These are phyloP conservation scores for Colossoma macropomum DNA, from an alignment of 2,113 vertebrate species.

Conservation along the genomic window DNA sequence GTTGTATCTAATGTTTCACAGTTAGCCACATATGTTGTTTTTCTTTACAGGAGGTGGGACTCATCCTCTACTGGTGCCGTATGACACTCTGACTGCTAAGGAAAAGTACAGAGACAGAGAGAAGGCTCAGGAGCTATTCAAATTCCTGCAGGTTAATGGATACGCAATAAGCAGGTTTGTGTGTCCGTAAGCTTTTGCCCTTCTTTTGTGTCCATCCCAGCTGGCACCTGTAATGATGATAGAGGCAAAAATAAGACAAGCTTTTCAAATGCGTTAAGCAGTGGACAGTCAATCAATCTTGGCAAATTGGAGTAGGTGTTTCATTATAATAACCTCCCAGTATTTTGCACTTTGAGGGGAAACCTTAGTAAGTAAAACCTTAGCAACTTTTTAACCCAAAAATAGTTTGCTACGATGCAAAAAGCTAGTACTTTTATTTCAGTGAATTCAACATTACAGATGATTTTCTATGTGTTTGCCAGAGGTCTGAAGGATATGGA, in stretches of 20 bases:
- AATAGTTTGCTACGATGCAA: background rate
- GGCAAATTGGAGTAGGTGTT: too few species aligned
- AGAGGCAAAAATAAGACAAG: too few species aligned
- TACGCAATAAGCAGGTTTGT: conserved; percentile 79
- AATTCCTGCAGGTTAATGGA: conserved; percentile 92
- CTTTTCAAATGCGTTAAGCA: too few species aligned
- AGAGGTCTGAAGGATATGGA: conserved; percentile 90
- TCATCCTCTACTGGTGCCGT: conserved; percentile 93
- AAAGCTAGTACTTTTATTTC: background rate
- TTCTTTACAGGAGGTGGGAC: conserved; percentile 85
- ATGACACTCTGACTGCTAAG: conserved; percentile 96
- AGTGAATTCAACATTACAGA: background rate
- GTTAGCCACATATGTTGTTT: conserved; percentile 25
- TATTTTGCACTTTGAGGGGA: too few species aligned
- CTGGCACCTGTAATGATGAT: too few species aligned
- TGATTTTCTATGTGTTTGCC: conserved; percentile 16
- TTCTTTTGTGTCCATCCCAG: background rate
- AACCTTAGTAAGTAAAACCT: too few species aligned
- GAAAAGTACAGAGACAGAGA: conserved; percentile 94
- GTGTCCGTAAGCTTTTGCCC: background rate
- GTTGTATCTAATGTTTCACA: background rate
- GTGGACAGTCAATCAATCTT: too few species aligned
- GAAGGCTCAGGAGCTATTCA: conserved; percentile 96
- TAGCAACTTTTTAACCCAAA: background rate
- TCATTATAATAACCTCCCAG: too few species aligned